Conservation (phyloP, 2,888 invertebrate species). For the Tetragonisca angustula region DNA sequence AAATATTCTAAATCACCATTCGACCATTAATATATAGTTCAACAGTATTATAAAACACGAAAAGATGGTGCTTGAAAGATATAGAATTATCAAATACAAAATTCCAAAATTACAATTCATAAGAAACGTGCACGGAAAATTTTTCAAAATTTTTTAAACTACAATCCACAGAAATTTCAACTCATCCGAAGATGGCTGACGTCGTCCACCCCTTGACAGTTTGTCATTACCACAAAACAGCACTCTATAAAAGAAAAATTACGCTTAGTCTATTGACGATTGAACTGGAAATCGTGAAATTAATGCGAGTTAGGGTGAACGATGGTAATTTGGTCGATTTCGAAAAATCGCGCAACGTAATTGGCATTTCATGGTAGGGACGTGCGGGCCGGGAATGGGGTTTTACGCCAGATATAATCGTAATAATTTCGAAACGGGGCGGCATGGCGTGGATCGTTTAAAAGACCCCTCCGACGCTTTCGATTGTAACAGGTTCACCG, state of each 20-base stretch:
- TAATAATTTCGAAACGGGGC: conserved; percentile 72
- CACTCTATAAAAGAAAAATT: not conserved
- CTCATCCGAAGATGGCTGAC: not conserved
- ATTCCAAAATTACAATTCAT: no score
- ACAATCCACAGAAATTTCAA: not conserved
- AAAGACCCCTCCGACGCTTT: conserved; percentile 55
- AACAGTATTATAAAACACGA: no score
- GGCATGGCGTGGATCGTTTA: conserved; percentile 54
- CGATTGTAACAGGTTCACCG: conserved; percentile 53
- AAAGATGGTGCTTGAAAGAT: no score
- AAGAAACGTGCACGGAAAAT: no score
- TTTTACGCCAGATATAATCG: conserved; percentile 79
- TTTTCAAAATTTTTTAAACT: not conserved
- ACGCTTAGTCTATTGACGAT: conserved; percentile 21
- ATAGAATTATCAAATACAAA: no score
- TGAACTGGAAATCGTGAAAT: conserved; percentile 64
- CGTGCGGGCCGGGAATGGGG: conserved; percentile 74
- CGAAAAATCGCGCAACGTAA: conserved; percentile 77
- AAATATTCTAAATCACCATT: no score
- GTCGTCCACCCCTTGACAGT: not conserved
- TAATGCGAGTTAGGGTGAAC: conserved; percentile 59
- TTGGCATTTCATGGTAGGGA: conserved; percentile 79
- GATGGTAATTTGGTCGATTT: conserved; percentile 64
- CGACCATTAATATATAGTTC: no score
- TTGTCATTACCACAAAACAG: not conserved